Evolutionary conservation across 23 tunicate species (phyloP).

Genomic region (Halocynthia roretzi): DNA sequence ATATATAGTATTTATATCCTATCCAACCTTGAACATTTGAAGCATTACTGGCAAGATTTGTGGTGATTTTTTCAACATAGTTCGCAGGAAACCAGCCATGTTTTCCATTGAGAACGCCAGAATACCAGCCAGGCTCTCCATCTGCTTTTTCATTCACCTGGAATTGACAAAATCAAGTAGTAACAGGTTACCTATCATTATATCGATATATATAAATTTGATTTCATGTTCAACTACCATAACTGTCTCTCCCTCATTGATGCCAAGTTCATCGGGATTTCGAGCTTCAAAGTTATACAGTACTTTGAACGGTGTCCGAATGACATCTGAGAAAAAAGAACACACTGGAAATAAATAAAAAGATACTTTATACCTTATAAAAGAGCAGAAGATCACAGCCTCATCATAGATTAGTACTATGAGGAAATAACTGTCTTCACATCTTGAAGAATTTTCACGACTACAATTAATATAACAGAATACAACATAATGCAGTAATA

Average conservation of each 20-base stretch:
- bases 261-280: conserved; percentile 73
- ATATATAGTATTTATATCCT: background rate
- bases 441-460: no score
- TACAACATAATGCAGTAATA: no score
- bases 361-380: background rate
- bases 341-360: background rate
- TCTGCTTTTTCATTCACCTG: conserved; percentile 88
- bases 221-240: conserved; percentile 31
- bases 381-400: no score
- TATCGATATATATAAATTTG: background rate
- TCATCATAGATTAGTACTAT: no score
- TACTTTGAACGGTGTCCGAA: conserved; percentile 49
- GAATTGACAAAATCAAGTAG: background rate
- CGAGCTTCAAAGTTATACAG: conserved; percentile 68
- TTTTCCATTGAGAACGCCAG: conserved; percentile 52
- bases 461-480: no score
- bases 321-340: background rate
- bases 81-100: conserved; percentile 93
- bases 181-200: background rate
- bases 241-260: conserved; percentile 52
- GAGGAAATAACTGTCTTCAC: no score
- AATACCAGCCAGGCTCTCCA: conserved; percentile 91
- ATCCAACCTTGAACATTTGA: background rate
- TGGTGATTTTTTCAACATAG: conserved; percentile 60
- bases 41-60: background rate